Percentiles rank a stretch among this genome's conserved stretches.
Evolutionary conservation across 2,113 vertebrate genomes (phyloP).

Genomic region (Pachyramphus minor): DNA sequence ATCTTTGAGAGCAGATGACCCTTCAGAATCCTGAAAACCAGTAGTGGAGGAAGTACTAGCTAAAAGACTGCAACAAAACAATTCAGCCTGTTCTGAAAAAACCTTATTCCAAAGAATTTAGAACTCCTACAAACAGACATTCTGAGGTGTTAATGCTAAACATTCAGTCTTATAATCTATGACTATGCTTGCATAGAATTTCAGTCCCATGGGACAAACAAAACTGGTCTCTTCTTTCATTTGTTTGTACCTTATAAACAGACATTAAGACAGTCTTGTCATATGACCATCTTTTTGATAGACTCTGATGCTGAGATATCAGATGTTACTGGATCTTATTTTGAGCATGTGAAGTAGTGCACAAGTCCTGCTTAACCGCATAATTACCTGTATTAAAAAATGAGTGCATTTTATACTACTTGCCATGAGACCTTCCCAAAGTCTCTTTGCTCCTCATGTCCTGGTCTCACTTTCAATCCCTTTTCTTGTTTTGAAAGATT

Average conservation of each 20-base stretch:
- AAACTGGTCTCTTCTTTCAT: background rate
- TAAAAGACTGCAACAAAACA: background rate
- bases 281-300: background rate
- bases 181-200: background rate
- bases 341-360: background rate
- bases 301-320: background rate
- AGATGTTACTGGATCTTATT: background rate
- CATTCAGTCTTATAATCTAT: background rate
- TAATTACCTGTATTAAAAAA: background rate
- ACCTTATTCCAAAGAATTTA: background rate
- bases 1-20: background rate
- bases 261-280: background rate
- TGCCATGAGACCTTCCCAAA: background rate
- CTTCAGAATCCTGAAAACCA: background rate
- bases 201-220: background rate
- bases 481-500: background rate
- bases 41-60: background rate
- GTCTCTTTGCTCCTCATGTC: background rate
- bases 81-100: background rate
- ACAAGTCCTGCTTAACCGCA: background rate
- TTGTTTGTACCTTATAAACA: background rate
- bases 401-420: background rate
- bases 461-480: background rate
- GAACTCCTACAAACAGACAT: background rate
- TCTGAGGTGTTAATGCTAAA: background rate